A percentile compares a stretch with the other conserved stretches of the same genome.
Conservation (phyloP, 2,113 vertebrate species). For the Fulica atra region DNA sequence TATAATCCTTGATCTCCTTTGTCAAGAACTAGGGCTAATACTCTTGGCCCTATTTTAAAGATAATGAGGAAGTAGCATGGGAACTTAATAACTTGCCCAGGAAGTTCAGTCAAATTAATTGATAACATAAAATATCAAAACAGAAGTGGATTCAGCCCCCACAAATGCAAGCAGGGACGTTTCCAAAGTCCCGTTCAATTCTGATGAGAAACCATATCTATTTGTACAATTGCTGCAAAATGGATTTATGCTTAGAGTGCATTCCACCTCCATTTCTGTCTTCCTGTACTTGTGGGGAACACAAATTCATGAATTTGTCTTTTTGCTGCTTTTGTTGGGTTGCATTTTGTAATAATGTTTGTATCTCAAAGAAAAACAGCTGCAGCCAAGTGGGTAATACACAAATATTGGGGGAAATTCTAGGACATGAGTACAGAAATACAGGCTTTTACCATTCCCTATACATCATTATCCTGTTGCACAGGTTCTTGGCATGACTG, state of each 20-base stretch:
- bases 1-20: constrained; percentile 23
- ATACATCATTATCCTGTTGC: neutral
- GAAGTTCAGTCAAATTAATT: constrained; percentile 54
- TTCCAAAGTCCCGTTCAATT: neutral
- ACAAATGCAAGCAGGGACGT: neutral
- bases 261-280: neutral
- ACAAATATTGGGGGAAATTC: neutral
- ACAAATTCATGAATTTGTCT: neutral
- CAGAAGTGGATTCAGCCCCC: neutral
- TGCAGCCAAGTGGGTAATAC: neutral
- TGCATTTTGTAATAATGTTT: neutral
- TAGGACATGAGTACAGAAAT: neutral
- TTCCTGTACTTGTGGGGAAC: neutral
- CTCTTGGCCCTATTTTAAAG: neutral
- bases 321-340: neutral
- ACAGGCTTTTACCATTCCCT: neutral
- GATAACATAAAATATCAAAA: neutral
- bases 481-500: neutral
- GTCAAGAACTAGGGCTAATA: neutral
- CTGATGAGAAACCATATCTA: neutral
- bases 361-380: neutral
- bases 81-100: constrained; percentile 41
- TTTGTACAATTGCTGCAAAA: neutral
- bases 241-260: neutral
- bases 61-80: neutral